phyloP scores from a whole-genome alignment of 2,888 invertebrate species.

The Ochropleura plecta region DNA sequence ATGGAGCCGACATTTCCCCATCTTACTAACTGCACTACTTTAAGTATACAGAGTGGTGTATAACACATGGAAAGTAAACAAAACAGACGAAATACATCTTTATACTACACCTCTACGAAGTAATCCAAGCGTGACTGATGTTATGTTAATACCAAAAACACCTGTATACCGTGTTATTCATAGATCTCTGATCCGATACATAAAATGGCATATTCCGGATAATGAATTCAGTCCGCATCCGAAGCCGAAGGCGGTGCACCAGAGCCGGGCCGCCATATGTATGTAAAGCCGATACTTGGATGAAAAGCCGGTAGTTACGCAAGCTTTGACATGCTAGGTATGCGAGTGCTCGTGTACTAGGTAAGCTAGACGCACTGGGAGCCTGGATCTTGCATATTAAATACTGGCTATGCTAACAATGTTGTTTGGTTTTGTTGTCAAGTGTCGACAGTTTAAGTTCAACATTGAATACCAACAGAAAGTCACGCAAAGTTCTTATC shows the following conservation, averaged over 20 bases:
- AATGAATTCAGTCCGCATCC: conserved; percentile 54
- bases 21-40: too few relatives aligned
- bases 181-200: conserved; percentile 27
- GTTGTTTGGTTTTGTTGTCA: conserved; percentile 5
- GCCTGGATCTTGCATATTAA: conserved; percentile 45
- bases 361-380: conserved; percentile 26
- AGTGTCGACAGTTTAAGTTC: not conserved
- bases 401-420: conserved; percentile 17
- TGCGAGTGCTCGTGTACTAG: conserved; percentile 21
- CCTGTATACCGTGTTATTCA: conserved; percentile 31
- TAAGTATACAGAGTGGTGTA: too few relatives aligned
- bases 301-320: conserved; percentile 51
- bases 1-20: not conserved
- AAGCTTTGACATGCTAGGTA: conserved; percentile 7
- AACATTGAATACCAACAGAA: not conserved
- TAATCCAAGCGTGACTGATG: conserved; percentile 11
- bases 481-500: not conserved
- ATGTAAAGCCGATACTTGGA: conserved; percentile 37
- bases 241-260: conserved; percentile 37
- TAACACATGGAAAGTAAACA: not conserved
- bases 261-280: conserved; percentile 48
- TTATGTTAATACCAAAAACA: conserved; percentile 37
- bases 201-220: conserved; percentile 45
- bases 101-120: not conserved
- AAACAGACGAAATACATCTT: not conserved